phyloP scores from a whole-genome alignment of 2,113 vertebrate species.

The Porphyrio hochstetteri region DNA sequence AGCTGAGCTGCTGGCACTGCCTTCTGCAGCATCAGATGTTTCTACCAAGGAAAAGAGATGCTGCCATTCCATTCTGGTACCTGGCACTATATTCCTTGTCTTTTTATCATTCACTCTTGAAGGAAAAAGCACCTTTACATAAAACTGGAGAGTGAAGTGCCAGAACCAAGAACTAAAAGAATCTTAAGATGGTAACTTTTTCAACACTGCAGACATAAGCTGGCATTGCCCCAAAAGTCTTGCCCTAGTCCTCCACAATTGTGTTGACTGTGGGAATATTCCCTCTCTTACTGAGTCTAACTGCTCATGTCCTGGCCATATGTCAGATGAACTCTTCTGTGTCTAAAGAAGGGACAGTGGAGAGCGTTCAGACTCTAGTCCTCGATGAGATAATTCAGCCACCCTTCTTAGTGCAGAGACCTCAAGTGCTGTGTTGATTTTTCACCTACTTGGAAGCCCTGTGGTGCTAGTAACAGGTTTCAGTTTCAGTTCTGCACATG shows the following conservation, averaged over 20 bases:
- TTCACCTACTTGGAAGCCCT: neutral
- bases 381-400: neutral
- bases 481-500: neutral
- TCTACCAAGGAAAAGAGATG: neutral
- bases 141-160: neutral
- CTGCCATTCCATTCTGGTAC: neutral
- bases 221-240: neutral
- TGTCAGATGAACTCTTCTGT: neutral
- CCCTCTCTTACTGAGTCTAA: neutral
- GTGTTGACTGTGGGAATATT: neutral
- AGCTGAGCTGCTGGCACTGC: neutral
- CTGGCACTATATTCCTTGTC: neutral
- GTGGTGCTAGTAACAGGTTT: neutral
- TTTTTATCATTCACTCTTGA: neutral
- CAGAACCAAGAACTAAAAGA: neutral
- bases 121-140: neutral
- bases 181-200: neutral
- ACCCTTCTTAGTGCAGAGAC: neutral
- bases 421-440: neutral
- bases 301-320: neutral
- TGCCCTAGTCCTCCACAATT: neutral
- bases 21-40: neutral
- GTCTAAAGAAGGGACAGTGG: neutral
- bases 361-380: neutral
- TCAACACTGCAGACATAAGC: neutral